A percentile compares a stretch with the other conserved stretches of the same genome.
phyloP scores from a whole-genome alignment of 2,113 vertebrate genomes.

The Columba janthina region DNA sequence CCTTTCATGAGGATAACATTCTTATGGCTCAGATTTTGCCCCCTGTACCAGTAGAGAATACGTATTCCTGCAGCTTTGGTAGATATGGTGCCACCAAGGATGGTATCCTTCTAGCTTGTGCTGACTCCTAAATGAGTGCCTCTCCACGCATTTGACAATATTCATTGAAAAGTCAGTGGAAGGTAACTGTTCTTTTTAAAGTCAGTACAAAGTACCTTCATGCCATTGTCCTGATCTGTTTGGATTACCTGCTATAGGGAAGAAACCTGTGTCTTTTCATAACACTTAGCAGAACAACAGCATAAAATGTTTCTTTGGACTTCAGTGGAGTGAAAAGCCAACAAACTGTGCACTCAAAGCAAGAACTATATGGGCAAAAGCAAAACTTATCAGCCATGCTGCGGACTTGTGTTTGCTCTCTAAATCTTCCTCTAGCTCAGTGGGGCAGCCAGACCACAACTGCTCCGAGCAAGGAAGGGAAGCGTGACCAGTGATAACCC shows the following conservation, averaged over 20 bases:
- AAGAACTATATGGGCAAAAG: neutral
- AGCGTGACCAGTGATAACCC: neutral
- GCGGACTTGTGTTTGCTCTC: neutral
- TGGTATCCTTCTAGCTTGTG: neutral
- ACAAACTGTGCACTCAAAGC: neutral
- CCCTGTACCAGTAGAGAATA: neutral
- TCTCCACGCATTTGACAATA: neutral
- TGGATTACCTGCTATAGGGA: neutral
- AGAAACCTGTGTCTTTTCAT: neutral
- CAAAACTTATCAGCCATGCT: neutral
- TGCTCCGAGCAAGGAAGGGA: neutral
- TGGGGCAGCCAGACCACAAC: neutral
- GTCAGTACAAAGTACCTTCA: neutral
- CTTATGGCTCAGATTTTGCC: accelerated
- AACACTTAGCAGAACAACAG: neutral
- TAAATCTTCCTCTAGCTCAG: neutral
- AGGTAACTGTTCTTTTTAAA: neutral
- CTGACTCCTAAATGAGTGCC: neutral
- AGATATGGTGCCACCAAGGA: neutral
- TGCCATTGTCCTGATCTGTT: neutral
- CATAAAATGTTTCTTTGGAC: neutral
- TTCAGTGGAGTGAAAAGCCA: neutral
- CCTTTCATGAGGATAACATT: neutral
- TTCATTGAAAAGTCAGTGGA: neutral
- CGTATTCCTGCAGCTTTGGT: neutral